Percentiles rank a stretch among this genome's conserved stretches.
phyloP scores from a whole-genome alignment of 1,140 invertebrate genomes.

The Gryon sp. region DNA sequence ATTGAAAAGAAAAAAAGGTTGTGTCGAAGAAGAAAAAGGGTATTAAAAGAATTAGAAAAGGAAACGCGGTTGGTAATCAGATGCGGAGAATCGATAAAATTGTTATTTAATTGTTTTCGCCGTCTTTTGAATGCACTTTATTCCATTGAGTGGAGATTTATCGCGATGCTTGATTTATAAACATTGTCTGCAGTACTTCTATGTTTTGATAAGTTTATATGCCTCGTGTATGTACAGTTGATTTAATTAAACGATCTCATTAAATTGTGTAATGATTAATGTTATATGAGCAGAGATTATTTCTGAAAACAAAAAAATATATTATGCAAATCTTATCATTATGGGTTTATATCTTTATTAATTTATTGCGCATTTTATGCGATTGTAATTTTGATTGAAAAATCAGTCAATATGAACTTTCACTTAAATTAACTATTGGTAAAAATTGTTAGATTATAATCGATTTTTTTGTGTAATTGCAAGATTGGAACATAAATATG shows the following conservation, averaged over 20 bases:
- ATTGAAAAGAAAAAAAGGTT: conserved; percentile 14
- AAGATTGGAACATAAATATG: too few species aligned
- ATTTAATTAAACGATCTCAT: conserved; percentile 36
- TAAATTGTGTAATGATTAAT: not conserved
- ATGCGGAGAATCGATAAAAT: conserved; percentile 51
- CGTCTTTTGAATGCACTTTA: conserved; percentile 14
- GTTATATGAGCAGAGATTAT: too few species aligned
- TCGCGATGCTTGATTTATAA: conserved; percentile 46
- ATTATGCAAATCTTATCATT: too few species aligned
- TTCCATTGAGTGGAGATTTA: conserved; percentile 36
- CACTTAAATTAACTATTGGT: too few species aligned
- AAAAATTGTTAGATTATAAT: too few species aligned
- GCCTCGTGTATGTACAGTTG: not conserved
- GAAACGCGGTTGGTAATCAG: conserved; percentile 18
- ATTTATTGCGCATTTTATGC: too few species aligned
- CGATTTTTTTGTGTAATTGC: too few species aligned
- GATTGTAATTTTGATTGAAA: too few species aligned
- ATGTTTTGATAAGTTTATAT: conserved; percentile 20
- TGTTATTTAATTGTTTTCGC: conserved; percentile 46
- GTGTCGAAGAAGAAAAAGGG: conserved; percentile 18
- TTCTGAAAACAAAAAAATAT: too few species aligned
- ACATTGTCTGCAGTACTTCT: not conserved
- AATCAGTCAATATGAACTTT: too few species aligned
- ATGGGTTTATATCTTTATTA: too few species aligned
- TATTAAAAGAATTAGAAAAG: conserved; percentile 12